Conservation (phyloP, 2,113 vertebrate genomes). For the Clarias magur region DNA sequence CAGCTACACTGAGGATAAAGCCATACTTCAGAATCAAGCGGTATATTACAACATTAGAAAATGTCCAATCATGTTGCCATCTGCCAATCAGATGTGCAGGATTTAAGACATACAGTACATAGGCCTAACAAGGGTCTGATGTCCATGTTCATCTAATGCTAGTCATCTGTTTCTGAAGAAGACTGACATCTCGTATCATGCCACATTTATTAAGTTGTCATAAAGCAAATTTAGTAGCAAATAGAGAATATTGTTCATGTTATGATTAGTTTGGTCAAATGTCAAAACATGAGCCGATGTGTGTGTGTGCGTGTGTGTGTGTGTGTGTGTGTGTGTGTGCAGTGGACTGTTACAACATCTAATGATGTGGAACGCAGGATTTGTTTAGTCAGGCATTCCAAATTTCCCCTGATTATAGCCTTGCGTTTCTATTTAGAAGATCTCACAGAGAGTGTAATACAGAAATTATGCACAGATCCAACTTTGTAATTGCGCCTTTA, state of each 20-base stretch:
- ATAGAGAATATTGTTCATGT: constrained; percentile 56
- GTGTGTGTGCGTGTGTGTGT: constrained; percentile 46
- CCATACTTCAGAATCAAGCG: not conserved
- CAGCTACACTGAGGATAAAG: not conserved
- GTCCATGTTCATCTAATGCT: not conserved
- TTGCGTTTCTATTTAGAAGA: not conserved
- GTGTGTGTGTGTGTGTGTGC: constrained; percentile 52
- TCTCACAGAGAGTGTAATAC: not conserved
- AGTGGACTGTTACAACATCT: constrained; percentile 62
- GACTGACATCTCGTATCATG: not conserved
- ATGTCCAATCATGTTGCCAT: not conserved
- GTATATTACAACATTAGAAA: not conserved
- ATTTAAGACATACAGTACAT: not conserved
- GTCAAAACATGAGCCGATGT: constrained; percentile 61
- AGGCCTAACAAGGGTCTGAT: not conserved
- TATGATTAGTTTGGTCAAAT: constrained; percentile 62
- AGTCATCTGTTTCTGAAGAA: not conserved
- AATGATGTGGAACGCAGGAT: constrained; percentile 59
- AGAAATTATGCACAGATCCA: constrained; percentile 62
- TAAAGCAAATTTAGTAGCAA: constrained; percentile 56
- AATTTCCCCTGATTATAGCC: constrained; percentile 11
- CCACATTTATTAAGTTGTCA: constrained; percentile 30
- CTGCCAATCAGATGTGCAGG: not conserved
- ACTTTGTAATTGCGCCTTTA: constrained; percentile 57
- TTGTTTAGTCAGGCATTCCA: constrained; percentile 29